A percentile compares a stretch with the other conserved stretches of the same genome.
Evolutionary conservation across 2,113 vertebrate genomes (phyloP).

Genomic region (Hippoglossus stenolepis): DNA sequence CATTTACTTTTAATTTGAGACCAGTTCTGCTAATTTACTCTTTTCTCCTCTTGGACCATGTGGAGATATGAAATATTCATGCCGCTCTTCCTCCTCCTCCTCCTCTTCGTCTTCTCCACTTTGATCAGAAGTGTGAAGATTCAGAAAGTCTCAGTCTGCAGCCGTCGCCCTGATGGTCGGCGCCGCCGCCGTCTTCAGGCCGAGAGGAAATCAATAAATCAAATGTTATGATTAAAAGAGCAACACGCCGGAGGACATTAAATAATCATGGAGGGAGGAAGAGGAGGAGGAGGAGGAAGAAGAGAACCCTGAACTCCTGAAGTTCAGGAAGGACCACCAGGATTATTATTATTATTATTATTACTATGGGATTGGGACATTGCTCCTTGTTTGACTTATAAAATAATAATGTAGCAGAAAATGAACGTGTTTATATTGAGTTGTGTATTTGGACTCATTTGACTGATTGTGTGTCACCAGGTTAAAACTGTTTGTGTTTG

Average conservation of each 20-base stretch:
- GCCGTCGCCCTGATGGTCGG: conserved; percentile 2
- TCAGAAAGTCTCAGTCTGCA: background rate
- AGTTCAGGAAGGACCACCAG: background rate
- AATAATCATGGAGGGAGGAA: conserved; percentile 69
- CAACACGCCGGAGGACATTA: conserved; percentile 67
- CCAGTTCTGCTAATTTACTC: conserved; percentile 6
- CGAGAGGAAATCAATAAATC: conserved; percentile 81
- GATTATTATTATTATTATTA: background rate
- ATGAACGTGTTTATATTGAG: too few species aligned
- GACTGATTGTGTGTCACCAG: too few species aligned
- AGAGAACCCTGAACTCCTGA: background rate
- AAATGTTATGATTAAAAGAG: conserved; percentile 79
- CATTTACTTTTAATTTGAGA: background rate
- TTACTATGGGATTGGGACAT: background rate
- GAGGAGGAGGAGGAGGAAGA: background rate
- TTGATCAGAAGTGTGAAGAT: conserved; percentile 58
- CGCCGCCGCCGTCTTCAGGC: conserved; percentile 3
- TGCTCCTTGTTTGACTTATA: background rate
- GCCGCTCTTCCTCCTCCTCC: background rate
- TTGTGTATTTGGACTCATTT: too few species aligned
- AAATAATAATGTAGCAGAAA: too few species aligned
- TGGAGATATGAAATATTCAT: conserved; percentile 47
- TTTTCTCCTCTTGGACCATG: conserved; percentile 5
- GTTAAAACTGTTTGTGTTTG: too few species aligned
- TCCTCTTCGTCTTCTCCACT: conserved; percentile 21